Percentiles rank a stretch among this genome's conserved stretches.
phyloP scores from a whole-genome alignment of 2,113 vertebrate genomes.

The Halichoeres trimaculatus region DNA sequence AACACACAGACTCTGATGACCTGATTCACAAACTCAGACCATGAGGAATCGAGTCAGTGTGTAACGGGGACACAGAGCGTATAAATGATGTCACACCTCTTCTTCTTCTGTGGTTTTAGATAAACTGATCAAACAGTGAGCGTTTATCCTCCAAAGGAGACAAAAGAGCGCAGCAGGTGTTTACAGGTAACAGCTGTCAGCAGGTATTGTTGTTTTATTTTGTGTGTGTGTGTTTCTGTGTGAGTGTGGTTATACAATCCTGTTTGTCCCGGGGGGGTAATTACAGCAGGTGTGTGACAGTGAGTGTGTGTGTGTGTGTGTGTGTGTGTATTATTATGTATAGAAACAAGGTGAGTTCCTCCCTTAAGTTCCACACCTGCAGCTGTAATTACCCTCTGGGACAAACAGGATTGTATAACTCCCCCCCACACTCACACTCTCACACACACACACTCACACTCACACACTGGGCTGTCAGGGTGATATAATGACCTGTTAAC shows the following conservation, averaged over 20 bases:
- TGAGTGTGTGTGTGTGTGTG: conserved; percentile 8
- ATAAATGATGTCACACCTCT: too few species aligned
- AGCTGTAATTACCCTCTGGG: conserved; percentile 52
- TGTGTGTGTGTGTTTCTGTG: background rate
- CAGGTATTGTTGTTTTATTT: background rate
- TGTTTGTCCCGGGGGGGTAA: too few species aligned
- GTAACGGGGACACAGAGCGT: too few species aligned
- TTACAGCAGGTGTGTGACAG: background rate
- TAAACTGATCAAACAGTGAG: background rate
- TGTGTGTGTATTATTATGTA: background rate
- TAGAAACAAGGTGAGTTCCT: conserved; percentile 47
- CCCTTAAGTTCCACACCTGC: conserved; percentile 51
- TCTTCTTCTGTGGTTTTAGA: too few species aligned
- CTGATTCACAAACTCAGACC: background rate
- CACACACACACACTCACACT: conserved; percentile 5
- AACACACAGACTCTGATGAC: background rate
- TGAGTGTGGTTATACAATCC: background rate
- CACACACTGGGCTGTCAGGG: background rate
- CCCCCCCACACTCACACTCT: conserved; percentile 29
- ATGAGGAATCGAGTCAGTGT: background rate
- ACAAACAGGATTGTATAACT: conserved; percentile 38
- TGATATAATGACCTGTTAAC: conserved; percentile 37
- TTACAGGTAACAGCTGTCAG: conserved; percentile 8
- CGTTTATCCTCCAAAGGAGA: background rate
- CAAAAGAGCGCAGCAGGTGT: background rate